phyloP scores from a whole-genome alignment of 2,113 vertebrate genomes.

The Paradoxurus hermaphroditus region DNA sequence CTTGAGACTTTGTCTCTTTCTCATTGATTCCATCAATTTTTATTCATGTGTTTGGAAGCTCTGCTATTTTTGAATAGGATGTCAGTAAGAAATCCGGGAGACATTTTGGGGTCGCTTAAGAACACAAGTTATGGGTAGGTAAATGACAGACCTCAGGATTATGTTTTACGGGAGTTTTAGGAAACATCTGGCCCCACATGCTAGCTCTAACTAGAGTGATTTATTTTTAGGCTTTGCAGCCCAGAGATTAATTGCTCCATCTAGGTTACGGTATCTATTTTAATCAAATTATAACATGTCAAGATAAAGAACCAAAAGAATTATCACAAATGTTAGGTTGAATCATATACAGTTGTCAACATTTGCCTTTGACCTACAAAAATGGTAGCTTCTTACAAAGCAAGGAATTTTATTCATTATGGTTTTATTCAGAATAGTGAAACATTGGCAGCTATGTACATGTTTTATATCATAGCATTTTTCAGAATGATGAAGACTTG shows the following conservation, averaged over 20 bases:
- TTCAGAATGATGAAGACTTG: background rate
- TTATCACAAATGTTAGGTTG: background rate
- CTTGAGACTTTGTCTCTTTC: background rate
- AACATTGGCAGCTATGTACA: background rate
- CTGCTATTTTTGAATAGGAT: background rate
- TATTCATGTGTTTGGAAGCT: background rate
- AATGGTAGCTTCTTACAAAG: background rate
- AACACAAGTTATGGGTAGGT: background rate
- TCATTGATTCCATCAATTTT: background rate
- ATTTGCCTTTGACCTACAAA: background rate
- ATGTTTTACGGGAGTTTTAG: background rate
- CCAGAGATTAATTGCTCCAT: background rate
- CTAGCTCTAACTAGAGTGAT: background rate
- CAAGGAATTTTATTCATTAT: background rate
- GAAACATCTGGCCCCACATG: background rate
- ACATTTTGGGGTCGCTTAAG: background rate
- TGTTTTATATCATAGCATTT: background rate
- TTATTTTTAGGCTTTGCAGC: conserved; percentile 3
- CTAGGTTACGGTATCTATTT: background rate
- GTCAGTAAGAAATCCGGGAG: background rate
- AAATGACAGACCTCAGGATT: background rate
- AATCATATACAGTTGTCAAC: background rate
- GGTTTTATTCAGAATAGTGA: background rate
- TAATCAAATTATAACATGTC: background rate
- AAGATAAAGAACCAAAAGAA: background rate